phyloP scores from a whole-genome alignment of 2,113 vertebrate species.

The Noturus placidus region DNA sequence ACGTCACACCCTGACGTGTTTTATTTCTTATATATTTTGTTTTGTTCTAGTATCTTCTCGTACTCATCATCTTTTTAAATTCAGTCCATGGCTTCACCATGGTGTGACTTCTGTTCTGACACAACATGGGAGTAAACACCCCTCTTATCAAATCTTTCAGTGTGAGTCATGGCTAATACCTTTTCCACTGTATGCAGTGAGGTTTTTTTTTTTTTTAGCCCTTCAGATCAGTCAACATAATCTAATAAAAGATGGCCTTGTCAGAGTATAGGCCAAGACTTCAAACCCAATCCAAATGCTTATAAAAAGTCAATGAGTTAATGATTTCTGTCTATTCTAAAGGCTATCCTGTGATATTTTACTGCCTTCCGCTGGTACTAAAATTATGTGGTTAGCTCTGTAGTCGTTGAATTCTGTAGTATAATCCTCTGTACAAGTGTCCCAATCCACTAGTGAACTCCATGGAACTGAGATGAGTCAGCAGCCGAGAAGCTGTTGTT shows the following conservation, averaged over 20 bases:
- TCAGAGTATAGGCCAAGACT: not conserved
- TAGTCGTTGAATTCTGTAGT: not conserved
- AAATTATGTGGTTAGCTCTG: not conserved
- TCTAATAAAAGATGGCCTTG: not conserved
- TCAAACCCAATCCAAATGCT: not conserved
- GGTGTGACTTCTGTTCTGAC: conserved; percentile 12
- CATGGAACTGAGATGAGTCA: conserved; percentile 9
- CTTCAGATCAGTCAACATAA: not conserved
- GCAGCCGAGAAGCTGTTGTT: not conserved
- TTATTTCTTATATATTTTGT: not conserved
- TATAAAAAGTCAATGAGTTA: not conserved
- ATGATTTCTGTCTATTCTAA: not conserved
- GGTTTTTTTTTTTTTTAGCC: not conserved
- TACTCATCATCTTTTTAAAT: not conserved
- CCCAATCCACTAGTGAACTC: conserved; percentile 15
- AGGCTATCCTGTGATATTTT: not conserved
- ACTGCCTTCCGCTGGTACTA: not conserved
- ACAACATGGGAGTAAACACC: conserved; percentile 7
- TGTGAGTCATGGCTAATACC: not conserved
- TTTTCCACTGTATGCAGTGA: not conserved
- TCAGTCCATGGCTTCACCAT: conserved; percentile 10
- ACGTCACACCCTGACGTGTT: not conserved
- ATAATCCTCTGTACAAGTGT: not conserved
- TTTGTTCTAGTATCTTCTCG: not conserved
- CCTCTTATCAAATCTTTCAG: conserved; percentile 2